Base-by-base conservation (phyloP, 2,797 vertebrate genomes). In the Argentina silus region DNA sequence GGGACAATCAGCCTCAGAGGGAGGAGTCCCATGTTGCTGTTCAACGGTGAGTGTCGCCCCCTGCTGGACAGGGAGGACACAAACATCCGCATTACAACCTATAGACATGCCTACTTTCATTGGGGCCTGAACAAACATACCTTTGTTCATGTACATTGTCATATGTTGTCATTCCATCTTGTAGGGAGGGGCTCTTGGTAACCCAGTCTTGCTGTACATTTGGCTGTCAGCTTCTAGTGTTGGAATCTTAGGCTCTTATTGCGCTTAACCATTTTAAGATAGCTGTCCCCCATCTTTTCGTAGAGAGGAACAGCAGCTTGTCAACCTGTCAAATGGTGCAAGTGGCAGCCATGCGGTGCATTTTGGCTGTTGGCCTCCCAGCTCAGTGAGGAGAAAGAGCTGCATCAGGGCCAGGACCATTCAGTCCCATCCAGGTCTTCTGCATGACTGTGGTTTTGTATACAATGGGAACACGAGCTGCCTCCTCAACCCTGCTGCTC, bases 341-440 rank as follows among this genome's bases (percentile, higher is more conserved):
- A 47, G 72, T 1, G 67, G 60, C 66, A 74, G 78, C 66, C 85
- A 81, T 69, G 70, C 84, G 0, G 82, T 90, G 87, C 87, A 86
- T 9, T 44, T 89, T 45, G 90, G 90, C 80, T 88, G 90, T 72
- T 87, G 85, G 85, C 90, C 90, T 78, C 90, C 88, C 75, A 90
- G 90, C 70, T 90, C 88, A 0, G 84, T 90, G 63, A 85, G 89
- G 75, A 81, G 91, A 75, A 90, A 87, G 79, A 75, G 21, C 56
- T 78, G 79, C 0, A 68, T 43, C 0, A 44, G 73, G 51, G 83
- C 76, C 50, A 47, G 50, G 53, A 14, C 53, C n/a, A 0, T 50
- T 15, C 77, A 12, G 15, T 78, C 17, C 60, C 83, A 47, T 47
- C 70, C 77, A 0, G 80, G 50, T 51, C 72, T 77, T 0, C 74